Base-by-base conservation (phyloP, 2,888 invertebrate genomes). In the Diarsia mendica region DNA sequence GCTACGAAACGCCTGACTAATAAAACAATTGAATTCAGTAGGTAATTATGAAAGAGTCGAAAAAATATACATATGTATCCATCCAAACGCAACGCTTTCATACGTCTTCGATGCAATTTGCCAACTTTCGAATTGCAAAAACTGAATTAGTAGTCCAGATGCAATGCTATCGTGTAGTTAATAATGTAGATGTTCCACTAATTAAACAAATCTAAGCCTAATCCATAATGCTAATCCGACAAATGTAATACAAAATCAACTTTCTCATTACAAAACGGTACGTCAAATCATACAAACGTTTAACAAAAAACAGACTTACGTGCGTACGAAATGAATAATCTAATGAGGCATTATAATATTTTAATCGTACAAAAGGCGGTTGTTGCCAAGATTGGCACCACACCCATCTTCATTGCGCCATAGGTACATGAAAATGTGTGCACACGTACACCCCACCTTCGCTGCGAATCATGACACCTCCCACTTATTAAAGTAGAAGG, bases 401-500 rank as follows among this genome's bases (percentile, higher is more conserved):
- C 89, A 82, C 76, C 77, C 73, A 84, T 84, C 87, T 69, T 53
- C 84, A 63, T 90, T 91, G 84, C 13, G 77, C 89, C 92, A 89
- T 66, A n/a, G n/a, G n/a, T n/a, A 76, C 88, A 79, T 82, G 82
- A 84, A 89, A 91, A 91, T 90, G 88, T 72, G 87, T 84, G 89
- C 88, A 86, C 90, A 91, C 91, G 92, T 92, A 91, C 89, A 89
- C 93, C 86, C 94, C 93, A 87, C 93, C 91, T 90, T 91, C 86
- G 90, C 84, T 75, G 87, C 90, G 88, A 89, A 92, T 90, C 88
- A 90, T 91, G 93, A 93, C 94, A 93, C 94, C 95, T 94, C 95
- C 95, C 92, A 95, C 95, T 92, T 90, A 95, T 93, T 94, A 94
- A 44, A 91, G 84, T 89, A 89, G 92, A 90, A 90, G 90, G 91